Evolutionary conservation across 1,140 invertebrate genomes (phyloP).

Genomic region (Pseudachorutes palmiensis): DNA sequence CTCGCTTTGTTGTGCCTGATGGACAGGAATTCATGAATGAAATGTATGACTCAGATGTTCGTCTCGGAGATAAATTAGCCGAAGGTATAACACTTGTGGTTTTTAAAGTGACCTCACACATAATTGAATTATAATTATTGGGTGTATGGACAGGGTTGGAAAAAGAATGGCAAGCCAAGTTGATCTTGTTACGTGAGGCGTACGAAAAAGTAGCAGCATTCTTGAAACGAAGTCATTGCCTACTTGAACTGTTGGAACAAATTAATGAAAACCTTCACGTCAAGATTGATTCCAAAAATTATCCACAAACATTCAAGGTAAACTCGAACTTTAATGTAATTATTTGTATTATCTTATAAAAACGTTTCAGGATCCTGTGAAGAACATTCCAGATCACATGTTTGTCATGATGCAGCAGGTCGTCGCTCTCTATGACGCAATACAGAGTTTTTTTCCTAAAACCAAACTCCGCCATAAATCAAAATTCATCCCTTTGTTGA

Average conservation of each 20-base stretch:
- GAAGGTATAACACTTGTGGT: neutral
- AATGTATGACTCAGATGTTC: neutral
- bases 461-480: too few species aligned
- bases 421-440: too few species aligned
- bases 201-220: neutral
- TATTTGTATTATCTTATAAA: too few species aligned
- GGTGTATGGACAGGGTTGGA: neutral
- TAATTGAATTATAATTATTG: neutral
- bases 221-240: neutral
- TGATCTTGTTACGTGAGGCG: neutral
- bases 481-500: too few species aligned
- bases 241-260: neutral
- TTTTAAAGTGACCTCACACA: neutral
- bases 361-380: too few species aligned
- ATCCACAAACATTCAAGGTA: neutral
- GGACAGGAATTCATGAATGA: neutral
- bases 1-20: neutral
- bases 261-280: neutral
- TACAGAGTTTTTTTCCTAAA: too few species aligned
- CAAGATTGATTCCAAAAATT: neutral
- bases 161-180: neutral
- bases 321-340: too few species aligned
- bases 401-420: too few species aligned
- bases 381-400: too few species aligned
- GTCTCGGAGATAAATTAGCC: neutral